Conservation (phyloP, 1,140 invertebrate species). For the Scaptomyza pallida region DNA sequence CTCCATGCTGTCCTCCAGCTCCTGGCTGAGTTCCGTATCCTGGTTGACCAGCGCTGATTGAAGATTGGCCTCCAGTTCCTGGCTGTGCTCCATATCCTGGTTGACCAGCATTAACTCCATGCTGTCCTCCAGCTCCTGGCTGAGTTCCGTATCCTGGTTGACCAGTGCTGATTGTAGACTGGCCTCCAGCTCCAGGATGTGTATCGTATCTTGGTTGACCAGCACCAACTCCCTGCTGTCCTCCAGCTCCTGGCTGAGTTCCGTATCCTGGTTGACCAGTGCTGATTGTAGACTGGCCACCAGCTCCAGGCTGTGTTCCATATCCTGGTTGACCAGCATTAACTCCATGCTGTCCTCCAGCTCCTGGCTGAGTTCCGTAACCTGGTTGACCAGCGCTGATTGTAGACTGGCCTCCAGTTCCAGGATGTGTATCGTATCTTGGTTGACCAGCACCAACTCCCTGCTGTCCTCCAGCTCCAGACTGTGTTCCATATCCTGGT, state of each 20-base stretch:
- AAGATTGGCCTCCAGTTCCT: constrained; percentile 19
- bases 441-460: constrained; percentile 34
- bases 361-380: constrained; percentile 25
- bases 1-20: constrained; percentile 3
- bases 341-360: constrained; percentile 1
- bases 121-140: constrained; percentile 9
- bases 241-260: background rate
- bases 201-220: constrained; percentile 23
- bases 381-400: constrained; percentile 4
- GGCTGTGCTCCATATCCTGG: constrained; percentile 28
- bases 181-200: constrained; percentile 11
- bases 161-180: background rate
- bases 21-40: constrained; percentile 7
- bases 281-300: constrained; percentile 18
- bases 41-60: background rate
- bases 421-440: constrained; percentile 18
- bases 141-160: constrained; percentile 14
- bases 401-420: constrained; percentile 19
- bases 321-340: constrained; percentile 26
- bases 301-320: constrained; percentile 23
- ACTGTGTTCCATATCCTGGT: constrained; percentile 7
- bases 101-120: constrained; percentile 13
- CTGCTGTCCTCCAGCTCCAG: constrained; percentile 18
- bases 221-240: background rate
- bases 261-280: constrained; percentile 23